A percentile compares a stretch with the other conserved stretches of the same genome.
Conservation (phyloP, 2,888 invertebrate genomes). For the Zaprionus obscuricornis region DNA sequence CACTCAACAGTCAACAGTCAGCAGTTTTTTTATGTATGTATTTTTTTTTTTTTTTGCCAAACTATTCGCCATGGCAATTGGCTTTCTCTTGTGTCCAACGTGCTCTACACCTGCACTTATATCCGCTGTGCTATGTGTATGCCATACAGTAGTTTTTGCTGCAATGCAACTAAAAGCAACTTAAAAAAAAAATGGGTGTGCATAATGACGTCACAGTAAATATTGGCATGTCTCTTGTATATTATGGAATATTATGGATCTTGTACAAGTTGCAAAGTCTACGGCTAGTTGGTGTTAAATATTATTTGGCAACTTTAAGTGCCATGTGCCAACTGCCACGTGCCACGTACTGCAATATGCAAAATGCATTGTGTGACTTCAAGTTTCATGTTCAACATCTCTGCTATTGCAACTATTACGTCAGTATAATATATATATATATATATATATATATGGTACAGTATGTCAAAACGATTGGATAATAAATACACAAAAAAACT, state of each 20-base stretch:
- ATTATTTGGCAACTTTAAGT: constrained; percentile 59
- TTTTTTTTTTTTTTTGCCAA: constrained; percentile 23
- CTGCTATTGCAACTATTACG: no score
- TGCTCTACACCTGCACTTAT: constrained; percentile 4
- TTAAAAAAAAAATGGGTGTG: constrained; percentile 66
- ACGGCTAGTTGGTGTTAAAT: constrained; percentile 24
- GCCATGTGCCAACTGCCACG: constrained; percentile 35
- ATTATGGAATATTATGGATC: no score
- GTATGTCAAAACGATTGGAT: no score
- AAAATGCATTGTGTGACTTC: constrained; percentile 28
- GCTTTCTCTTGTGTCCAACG: no score
- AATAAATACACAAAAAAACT: no score
- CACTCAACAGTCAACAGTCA: no score
- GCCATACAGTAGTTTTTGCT: background rate
- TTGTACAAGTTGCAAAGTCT: constrained; percentile 11
- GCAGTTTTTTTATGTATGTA: no score
- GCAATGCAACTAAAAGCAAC: constrained; percentile 58
- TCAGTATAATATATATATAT: no score
- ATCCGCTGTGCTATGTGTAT: constrained; percentile 9
- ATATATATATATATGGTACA: no score
- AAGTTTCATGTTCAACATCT: no score
- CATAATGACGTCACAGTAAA: constrained; percentile 63
- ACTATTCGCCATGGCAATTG: no score
- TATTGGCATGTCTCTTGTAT: constrained; percentile 23
- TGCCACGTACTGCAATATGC: constrained; percentile 51